A percentile compares a stretch with the other conserved stretches of the same genome.
Evolutionary conservation across 2,113 vertebrate species (phyloP).

Genomic region (Struthio camelus): DNA sequence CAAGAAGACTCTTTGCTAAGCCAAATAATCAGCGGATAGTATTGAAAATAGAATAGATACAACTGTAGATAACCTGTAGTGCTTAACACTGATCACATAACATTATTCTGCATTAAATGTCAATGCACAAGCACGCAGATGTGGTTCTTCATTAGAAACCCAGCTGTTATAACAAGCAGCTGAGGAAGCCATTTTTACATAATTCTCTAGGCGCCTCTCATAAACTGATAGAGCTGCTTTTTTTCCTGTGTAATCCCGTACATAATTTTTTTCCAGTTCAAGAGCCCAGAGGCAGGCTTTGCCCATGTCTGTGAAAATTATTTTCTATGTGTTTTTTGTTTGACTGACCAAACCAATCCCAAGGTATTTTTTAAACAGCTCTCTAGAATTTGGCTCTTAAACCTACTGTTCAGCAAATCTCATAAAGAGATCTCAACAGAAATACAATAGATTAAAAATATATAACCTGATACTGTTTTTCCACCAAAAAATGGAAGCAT

Average conservation of each 20-base stretch:
- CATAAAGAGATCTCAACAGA: background rate
- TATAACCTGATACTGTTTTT: background rate
- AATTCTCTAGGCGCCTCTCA: slow-evolving; percentile 54
- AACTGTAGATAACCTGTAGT: slow-evolving; percentile 33
- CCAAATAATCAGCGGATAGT: background rate
- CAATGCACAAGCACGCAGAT: background rate
- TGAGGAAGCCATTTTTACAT: slow-evolving; percentile 54
- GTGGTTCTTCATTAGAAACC: slow-evolving; percentile 27
- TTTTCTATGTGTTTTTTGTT: background rate
- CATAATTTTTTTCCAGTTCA: background rate
- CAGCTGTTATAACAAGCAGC: slow-evolving; percentile 63
- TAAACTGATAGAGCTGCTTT: background rate
- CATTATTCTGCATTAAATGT: background rate
- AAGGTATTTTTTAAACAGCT: background rate
- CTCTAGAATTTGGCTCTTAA: slow-evolving; percentile 13
- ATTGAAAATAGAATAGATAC: background rate
- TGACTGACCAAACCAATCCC: background rate
- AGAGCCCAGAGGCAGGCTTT: background rate
- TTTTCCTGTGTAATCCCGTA: slow-evolving; percentile 24
- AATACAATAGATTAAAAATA: background rate
- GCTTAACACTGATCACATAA: background rate
- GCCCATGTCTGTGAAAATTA: background rate
- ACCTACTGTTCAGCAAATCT: background rate
- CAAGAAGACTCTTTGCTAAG: background rate
- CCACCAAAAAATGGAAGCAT: accelerated